Conservation (phyloP, 2,113 vertebrate species). For the Micromys minutus region DNA sequence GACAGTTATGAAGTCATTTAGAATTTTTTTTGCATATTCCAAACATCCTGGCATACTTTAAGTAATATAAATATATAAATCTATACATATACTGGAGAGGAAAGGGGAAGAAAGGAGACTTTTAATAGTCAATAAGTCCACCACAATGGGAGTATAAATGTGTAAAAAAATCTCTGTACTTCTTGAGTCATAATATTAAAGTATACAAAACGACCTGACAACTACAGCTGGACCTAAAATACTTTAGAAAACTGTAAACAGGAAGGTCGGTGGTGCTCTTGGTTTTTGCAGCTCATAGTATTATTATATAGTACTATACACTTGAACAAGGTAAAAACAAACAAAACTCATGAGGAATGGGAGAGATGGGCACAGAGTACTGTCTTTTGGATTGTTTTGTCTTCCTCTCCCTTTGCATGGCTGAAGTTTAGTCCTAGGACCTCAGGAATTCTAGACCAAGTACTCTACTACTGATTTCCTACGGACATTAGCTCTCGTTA, state of each 20-base stretch:
- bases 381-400: neutral
- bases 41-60: neutral
- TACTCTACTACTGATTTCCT: neutral
- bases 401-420: neutral
- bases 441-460: neutral
- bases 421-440: neutral
- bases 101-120: neutral
- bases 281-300: neutral
- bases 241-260: conserved; percentile 17
- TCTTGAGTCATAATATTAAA: neutral
- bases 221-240: conserved; percentile 24
- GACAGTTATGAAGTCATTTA: neutral
- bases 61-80: neutral
- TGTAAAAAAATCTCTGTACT: neutral
- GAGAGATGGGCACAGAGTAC: neutral
- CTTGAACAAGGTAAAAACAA: neutral
- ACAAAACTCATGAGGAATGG: neutral
- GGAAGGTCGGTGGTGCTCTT: neutral
- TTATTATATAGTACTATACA: neutral
- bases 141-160: neutral
- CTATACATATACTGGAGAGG: neutral
- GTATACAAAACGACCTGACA: neutral
- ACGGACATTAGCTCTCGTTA: neutral
- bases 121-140: neutral
- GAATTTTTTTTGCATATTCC: conserved; percentile 37